A percentile compares a stretch with the other conserved stretches of the same genome.
These are phyloP conservation scores for Chrosomus eos DNA, from an alignment of 2,797 vertebrate species.

Conservation along the genomic window DNA sequence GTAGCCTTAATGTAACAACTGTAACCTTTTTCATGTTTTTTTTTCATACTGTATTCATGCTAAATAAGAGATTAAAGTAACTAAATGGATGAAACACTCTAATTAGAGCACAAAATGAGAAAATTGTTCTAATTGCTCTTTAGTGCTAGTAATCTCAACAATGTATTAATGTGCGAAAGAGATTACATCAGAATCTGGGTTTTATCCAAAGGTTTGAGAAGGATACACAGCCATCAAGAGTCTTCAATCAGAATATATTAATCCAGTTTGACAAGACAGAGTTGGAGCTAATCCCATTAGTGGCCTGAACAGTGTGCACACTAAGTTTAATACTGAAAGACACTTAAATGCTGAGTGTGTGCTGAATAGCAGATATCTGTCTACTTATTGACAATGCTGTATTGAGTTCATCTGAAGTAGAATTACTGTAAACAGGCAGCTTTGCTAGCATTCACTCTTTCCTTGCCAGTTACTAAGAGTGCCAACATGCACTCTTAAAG, in stretches of 20 bases:
- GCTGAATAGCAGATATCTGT: constrained; percentile 9
- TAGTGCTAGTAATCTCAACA: constrained; percentile 64
- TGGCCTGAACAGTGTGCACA: constrained; percentile 72
- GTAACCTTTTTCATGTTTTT: neutral
- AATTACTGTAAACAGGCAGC: constrained; percentile 22
- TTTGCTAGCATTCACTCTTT: constrained; percentile 1
- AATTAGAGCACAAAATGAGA: constrained; percentile 59
- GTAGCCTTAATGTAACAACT: neutral
- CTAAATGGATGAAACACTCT: constrained; percentile 42
- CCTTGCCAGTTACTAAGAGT: neutral
- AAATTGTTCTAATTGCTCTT: constrained; percentile 60
- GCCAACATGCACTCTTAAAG: neutral
- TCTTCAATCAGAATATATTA: constrained; percentile 77
- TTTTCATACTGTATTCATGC: constrained; percentile 42
- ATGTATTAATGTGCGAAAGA: constrained; percentile 65
- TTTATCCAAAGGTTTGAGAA: constrained; percentile 61
- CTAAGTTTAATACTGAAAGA: constrained; percentile 31
- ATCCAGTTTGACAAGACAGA: constrained; percentile 76
- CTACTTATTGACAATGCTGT: constrained; percentile 19
- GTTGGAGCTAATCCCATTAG: constrained; percentile 81
- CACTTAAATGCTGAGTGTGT: constrained; percentile 33
- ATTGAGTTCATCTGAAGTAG: constrained; percentile 10
- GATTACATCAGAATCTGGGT: constrained; percentile 70
- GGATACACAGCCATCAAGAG: constrained; percentile 61
- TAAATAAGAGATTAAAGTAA: constrained; percentile 47